phyloP scores from a whole-genome alignment of 1,140 invertebrate genomes.

The Leptinotarsa texana region DNA sequence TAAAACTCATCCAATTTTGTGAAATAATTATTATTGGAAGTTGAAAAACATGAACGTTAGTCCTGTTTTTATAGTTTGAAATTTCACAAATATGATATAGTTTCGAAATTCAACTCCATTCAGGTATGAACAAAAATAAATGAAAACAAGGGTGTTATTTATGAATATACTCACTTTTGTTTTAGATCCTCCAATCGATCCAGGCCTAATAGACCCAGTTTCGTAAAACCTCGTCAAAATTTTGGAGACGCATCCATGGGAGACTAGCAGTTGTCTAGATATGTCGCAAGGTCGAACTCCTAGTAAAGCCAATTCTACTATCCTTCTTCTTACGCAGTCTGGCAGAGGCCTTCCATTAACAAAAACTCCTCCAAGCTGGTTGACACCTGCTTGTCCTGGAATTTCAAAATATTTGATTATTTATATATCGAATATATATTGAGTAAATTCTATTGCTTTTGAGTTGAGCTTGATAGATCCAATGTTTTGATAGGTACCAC shows the following conservation, averaged over 20 bases:
- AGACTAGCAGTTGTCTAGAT: conserved; percentile 90
- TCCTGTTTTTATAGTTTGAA: too few relatives aligned
- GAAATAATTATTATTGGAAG: too few relatives aligned
- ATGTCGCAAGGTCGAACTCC: conserved; percentile 95
- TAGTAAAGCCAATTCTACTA: conserved; percentile 90
- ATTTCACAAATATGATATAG: too few relatives aligned
- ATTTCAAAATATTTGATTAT: conserved; percentile 31
- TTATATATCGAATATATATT: too few relatives aligned
- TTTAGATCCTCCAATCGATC: conserved; percentile 87
- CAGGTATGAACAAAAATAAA: too few relatives aligned
- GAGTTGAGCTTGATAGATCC: too few relatives aligned
- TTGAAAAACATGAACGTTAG: too few relatives aligned
- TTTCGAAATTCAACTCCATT: too few relatives aligned
- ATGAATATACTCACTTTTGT: conserved; percentile 70
- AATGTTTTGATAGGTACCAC: too few relatives aligned
- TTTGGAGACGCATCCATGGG: conserved; percentile 96
- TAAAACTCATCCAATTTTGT: too few relatives aligned
- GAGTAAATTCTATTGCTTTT: too few relatives aligned
- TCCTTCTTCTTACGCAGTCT: conserved; percentile 89
- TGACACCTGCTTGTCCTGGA: conserved; percentile 90
- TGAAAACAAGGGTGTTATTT: too few relatives aligned
- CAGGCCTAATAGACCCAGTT: conserved; percentile 89
- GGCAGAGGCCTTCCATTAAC: conserved; percentile 94
- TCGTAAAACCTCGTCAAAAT: conserved; percentile 96
- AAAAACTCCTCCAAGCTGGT: conserved; percentile 94